Base-by-base conservation (phyloP, 2,888 invertebrate genomes). In the Amblyjoppa proteus region DNA sequence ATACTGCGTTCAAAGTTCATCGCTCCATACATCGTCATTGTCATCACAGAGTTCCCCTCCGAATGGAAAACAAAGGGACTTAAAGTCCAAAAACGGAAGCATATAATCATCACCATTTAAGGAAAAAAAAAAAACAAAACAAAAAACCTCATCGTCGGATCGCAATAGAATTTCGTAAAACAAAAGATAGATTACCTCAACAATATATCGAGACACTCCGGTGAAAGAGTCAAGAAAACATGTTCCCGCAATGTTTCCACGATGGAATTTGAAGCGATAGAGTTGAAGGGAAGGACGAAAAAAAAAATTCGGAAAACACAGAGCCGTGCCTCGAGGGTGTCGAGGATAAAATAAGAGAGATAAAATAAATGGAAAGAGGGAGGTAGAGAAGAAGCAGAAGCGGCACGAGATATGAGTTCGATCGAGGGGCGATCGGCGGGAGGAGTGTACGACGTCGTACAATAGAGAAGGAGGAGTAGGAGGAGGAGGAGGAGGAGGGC, bases 391-490 rank as follows among this genome's bases (percentile, higher is more conserved):
- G 68, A 64, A 66, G 58, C 41, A 70, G 45, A 70, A 70, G 53
- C 41, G 45, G 34, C 69, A 71, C 78, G 85, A 85, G 81, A 81
- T 56, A 75, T 53, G 80, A 69, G 75, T 49, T 76, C 61, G 73
- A 66, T 64, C 68, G 81, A 64, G 66, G 34, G 45, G 56, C 49
- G 80, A 76, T 77, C 68, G 41, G 53, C 68, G 56, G 73, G 66
- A 79, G 53, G 49, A 82, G 4, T 25, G 66, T 38, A 68, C 77
- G 68, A 9, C 66, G 53, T 68, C 38, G 77, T 77, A 68, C 41
- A 56, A 66, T 77, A 68, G 77, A 68, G 53, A 58, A 28, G 58
- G 58, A 25, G 58, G 28, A 28, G 58, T 13, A 69, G 58, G 9
- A 69, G 28, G 6, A 68, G 56, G 75, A 76, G 66, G 45, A 66